These are phyloP conservation scores for Amphipyra berbera DNA, from an alignment of 2,888 invertebrate species.

Conservation along the genomic window DNA sequence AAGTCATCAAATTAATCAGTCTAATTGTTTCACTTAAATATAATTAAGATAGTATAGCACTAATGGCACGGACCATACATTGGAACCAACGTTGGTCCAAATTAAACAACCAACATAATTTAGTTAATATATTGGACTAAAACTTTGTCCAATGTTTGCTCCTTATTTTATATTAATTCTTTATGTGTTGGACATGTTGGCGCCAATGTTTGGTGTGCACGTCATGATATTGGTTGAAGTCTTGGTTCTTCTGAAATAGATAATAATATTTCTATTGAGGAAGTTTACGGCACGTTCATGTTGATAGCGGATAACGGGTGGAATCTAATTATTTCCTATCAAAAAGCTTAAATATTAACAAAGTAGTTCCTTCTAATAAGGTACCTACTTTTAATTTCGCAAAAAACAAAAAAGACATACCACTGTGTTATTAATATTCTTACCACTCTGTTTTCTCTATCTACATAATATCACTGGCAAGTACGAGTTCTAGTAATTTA, in stretches of 20 bases:
- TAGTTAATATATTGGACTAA: no score
- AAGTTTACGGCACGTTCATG: constrained; percentile 3
- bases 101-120: no score
- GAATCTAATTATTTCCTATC: not conserved
- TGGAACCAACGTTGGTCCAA: constrained; percentile 17
- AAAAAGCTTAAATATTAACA: no score
- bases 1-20: constrained; percentile 77
- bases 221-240: constrained; percentile 35
- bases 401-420: no score
- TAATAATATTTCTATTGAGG: constrained; percentile 26
- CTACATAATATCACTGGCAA: not conserved
- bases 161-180: no score
- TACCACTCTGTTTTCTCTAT: no score
- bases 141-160: no score
- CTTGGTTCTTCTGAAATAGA: constrained; percentile 42
- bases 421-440: no score
- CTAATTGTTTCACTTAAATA: constrained; percentile 79
- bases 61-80: constrained; percentile 10
- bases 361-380: no score
- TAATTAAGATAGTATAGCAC: constrained; percentile 54
- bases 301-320: not conserved
- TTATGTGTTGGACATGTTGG: not conserved
- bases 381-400: no score
- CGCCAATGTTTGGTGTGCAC: constrained; percentile 19
- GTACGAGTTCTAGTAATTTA: not conserved